Evolutionary conservation across 2,888 invertebrate genomes (phyloP).

Genomic region (Litoditis marina): DNA sequence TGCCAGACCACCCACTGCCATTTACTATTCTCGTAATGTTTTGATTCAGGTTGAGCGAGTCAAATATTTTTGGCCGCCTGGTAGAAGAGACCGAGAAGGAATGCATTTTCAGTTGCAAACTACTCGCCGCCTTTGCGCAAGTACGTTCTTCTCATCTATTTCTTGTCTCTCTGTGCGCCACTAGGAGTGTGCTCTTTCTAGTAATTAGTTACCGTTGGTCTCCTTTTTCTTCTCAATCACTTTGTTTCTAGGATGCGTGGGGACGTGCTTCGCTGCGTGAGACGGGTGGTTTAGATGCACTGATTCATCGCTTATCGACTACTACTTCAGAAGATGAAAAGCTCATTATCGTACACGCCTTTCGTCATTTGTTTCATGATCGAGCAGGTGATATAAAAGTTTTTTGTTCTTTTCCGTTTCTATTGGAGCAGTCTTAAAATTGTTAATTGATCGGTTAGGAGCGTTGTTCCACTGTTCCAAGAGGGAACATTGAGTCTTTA

Average conservation of each 20-base stretch:
- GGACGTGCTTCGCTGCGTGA: slow-evolving; percentile 47
- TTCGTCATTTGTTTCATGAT: slow-evolving; percentile 47
- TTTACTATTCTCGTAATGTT: no score
- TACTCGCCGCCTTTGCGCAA: slow-evolving; percentile 14
- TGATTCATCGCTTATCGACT: slow-evolving; percentile 32
- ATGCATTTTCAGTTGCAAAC: neutral
- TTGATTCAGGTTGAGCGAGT: slow-evolving; percentile 15
- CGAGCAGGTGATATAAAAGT: slow-evolving; percentile 35
- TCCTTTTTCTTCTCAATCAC: no score
- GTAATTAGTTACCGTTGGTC: no score
- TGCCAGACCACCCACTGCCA: neutral
- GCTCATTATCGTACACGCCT: slow-evolving; percentile 19
- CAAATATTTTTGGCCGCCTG: slow-evolving; percentile 1
- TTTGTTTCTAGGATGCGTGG: slow-evolving; percentile 48
- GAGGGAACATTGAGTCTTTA: no score
- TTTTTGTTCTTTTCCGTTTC: no score
- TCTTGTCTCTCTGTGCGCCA: no score
- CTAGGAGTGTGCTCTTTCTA: no score
- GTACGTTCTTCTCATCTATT: neutral
- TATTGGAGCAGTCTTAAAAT: no score
- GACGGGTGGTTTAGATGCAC: slow-evolving; percentile 42
- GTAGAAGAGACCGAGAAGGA: neutral
- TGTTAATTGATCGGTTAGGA: no score
- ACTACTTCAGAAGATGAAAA: slow-evolving; percentile 22
- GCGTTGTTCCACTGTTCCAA: no score